These are phyloP conservation scores for Leucophora obtusa DNA, from an alignment of 2,888 invertebrate genomes.

Conservation along the genomic window DNA sequence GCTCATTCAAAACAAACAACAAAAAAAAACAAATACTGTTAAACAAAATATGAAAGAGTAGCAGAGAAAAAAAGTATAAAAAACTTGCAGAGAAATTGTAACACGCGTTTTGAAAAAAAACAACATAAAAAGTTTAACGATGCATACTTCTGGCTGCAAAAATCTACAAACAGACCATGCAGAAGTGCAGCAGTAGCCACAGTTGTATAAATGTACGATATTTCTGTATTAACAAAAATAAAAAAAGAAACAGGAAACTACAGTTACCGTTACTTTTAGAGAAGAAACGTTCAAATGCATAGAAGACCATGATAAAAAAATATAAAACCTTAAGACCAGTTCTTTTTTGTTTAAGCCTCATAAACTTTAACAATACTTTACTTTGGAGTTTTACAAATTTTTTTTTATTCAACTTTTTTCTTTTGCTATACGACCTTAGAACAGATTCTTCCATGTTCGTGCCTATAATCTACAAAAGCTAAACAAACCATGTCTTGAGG, in stretches of 20 bases:
- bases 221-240: neutral
- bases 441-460: slow-evolving; percentile 35
- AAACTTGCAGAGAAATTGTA: slow-evolving; percentile 50
- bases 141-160: slow-evolving; percentile 34
- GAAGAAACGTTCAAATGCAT: slow-evolving; percentile 25
- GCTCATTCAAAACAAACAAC: neutral
- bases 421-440: slow-evolving; percentile 51
- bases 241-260: slow-evolving; percentile 57
- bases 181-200: slow-evolving; percentile 14
- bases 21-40: neutral
- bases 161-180: neutral
- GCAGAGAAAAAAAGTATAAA: neutral
- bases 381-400: slow-evolving; percentile 5
- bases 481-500: slow-evolving; percentile 13
- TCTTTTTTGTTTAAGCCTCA: slow-evolving; percentile 34
- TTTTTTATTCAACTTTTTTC: slow-evolving; percentile 1
- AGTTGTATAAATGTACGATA: neutral
- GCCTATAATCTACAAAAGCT: slow-evolving; percentile 16
- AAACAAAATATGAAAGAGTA: slow-evolving; percentile 18
- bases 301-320: slow-evolving; percentile 9
- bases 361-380: slow-evolving; percentile 24
- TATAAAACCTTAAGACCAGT: slow-evolving; percentile 52
- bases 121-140: slow-evolving; percentile 48
- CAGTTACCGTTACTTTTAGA: slow-evolving; percentile 53
- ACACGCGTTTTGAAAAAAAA: slow-evolving; percentile 36